Base-by-base conservation (phyloP, 1,140 invertebrate species). In the Anastatus disparis region DNA sequence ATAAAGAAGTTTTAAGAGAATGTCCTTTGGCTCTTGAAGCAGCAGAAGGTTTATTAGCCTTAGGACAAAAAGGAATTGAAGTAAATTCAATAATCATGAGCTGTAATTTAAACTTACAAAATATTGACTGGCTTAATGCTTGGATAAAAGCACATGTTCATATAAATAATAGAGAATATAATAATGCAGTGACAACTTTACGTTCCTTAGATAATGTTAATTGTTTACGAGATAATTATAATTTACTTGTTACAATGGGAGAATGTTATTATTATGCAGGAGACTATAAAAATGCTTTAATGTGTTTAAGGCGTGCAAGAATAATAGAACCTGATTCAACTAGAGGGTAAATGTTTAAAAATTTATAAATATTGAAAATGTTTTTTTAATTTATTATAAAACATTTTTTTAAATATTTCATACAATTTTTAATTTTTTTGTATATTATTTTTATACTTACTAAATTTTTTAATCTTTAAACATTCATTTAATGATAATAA, bases 1-100 rank as follows among this genome's bases (percentile, higher is more conserved):
- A 91, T 77, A 93, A 93, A 80, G 93, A 94, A 86, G 91, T 94
- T 17, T 75, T 94, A 15, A 87, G 89, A 80, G 92, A 93, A 79
- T 92, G 92, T 82, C 93, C 93, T 1, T 82, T 94, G 71, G 91
- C 93, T 0, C 70, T 94, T 29, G 91, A 92, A 76, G 90, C 92
- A 22, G 89, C 91, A 1, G 88, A 90, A 77, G 89, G 89, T 20
- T 82, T 94, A 7, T 79, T 94, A 29, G 85, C 87, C 55, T 78
- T 94, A 31, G 91, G 92, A 27, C 88, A 92, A 10, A 92, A 91
- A 78, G 91, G 90, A 24, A 87, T 88, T 38, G 93, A 94, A 82
- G 90, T 93, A 0, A 88, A 90, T 73, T 88, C 90, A 10, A 76
- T 93, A 29, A 89, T 93, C 50, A 86, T 92, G 20, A 88, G 89